Percentiles rank a stretch among this genome's conserved stretches.
These are phyloP conservation scores for Pristionchus maxplancki DNA, from an alignment of 2,888 invertebrate genomes.

Conservation along the genomic window DNA sequence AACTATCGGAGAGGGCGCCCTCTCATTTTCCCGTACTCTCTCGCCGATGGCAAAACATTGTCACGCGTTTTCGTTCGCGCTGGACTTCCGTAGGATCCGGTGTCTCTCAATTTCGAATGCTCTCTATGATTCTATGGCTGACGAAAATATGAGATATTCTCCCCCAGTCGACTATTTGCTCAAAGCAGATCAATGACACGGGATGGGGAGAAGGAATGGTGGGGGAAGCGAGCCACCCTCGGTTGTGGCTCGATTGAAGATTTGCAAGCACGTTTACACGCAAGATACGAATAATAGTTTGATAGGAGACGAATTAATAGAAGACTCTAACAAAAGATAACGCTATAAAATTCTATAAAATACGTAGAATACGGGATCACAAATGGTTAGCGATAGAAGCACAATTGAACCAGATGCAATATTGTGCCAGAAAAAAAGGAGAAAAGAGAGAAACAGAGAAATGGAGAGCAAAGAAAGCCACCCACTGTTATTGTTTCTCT, in stretches of 20 bases:
- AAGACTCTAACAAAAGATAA: no score
- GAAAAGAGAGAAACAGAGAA: neutral
- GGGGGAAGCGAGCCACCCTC: neutral
- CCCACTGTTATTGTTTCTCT: neutral
- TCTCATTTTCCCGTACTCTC: neutral
- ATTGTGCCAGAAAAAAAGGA: neutral
- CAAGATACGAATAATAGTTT: no score
- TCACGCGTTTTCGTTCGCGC: neutral
- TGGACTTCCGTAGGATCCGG: neutral
- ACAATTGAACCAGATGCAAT: no score
- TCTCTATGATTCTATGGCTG: no score
- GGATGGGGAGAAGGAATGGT: neutral
- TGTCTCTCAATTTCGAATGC: neutral
- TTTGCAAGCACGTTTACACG: no score
- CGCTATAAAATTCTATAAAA: no score
- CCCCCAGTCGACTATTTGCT: neutral
- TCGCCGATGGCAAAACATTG: neutral
- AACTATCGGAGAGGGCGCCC: no score
- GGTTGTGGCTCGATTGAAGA: neutral
- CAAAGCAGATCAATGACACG: slow-evolving; percentile 32
- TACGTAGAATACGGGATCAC: no score
- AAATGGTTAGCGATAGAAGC: no score
- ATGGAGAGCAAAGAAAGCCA: neutral
- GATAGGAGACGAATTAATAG: no score
- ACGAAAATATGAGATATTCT: no score